Base-by-base conservation (phyloP, 1,140 invertebrate species). In the Nomia melanderi region DNA sequence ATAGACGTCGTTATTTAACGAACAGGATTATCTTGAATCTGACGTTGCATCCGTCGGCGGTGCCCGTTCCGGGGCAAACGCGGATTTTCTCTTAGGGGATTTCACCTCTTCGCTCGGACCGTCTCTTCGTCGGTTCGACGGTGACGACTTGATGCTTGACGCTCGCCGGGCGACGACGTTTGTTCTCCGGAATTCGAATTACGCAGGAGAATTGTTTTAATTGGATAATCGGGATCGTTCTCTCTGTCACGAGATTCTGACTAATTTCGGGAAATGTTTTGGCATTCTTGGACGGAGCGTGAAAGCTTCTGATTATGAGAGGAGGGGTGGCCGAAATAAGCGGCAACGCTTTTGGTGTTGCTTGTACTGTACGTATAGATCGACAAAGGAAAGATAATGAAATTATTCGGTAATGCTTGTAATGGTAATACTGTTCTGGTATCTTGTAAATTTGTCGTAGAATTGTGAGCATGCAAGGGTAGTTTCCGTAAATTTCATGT, bases 1-100 rank as follows among this genome's bases (percentile, higher is more conserved):
- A 84, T 84, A 80, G 81, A 60, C 20, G 63, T 66, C 76, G 63
- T 83, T 84, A 14, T 17, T 4, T 70, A 80, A 73, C 70, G 62
- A 62, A 83, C 53, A 77, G 29, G 54, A 50, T 39, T 78, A 56
- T 66, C 70, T 23, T 25, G 39, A 39, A 20, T 59, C 53, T 23
- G 27, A n/a, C 27, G 27, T n/a, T n/a, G 27, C 3, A 41, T 23
- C 54, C 25, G 31, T 59, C 17, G 33, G 29, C 54, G 29, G 12
- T 25, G 59, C 14, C 44, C 12, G 41, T 27, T 47, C 17, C 65
- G 65, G 3, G 25, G 23, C 63, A 50, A n/a, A 47, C 27, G 17
- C 8, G 27, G 41, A 50, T 65, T 50, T 50, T 3, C 27, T 8
- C 41, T 25, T 4, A 20, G 25, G 54, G 57, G 47, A 25, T 33